These are phyloP conservation scores for Poicephalus meyeri DNA, from an alignment of 2,113 vertebrate genomes.

Conservation along the genomic window DNA sequence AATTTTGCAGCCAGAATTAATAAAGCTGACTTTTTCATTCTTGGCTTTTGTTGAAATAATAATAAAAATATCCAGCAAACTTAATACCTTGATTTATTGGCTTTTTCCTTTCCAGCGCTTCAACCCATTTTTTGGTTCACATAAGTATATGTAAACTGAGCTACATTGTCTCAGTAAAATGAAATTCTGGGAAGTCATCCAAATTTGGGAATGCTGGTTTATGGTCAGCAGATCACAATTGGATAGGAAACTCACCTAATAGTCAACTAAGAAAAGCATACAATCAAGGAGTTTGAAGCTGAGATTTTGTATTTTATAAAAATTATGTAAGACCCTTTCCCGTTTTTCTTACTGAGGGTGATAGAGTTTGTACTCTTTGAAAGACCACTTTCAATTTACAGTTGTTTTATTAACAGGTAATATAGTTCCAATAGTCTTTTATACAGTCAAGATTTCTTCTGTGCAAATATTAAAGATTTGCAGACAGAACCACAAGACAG, in stretches of 20 bases:
- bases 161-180: neutral
- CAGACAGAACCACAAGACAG: neutral
- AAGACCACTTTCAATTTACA: neutral
- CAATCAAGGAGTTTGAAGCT: neutral
- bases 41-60: neutral
- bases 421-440: neutral
- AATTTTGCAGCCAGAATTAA: neutral
- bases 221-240: neutral
- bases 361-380: neutral
- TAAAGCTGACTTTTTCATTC: neutral
- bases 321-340: neutral
- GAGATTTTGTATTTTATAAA: neutral
- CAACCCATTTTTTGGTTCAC: neutral
- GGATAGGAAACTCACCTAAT: neutral
- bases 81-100: neutral
- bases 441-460: neutral
- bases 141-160: neutral
- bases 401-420: neutral
- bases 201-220: neutral
- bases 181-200: neutral
- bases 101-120: neutral
- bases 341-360: neutral
- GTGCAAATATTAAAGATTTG: neutral
- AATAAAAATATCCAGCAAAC: neutral
- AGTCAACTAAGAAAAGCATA: neutral